Conservation (phyloP, 2,888 invertebrate genomes). For the Siphonodentalium dalli region DNA sequence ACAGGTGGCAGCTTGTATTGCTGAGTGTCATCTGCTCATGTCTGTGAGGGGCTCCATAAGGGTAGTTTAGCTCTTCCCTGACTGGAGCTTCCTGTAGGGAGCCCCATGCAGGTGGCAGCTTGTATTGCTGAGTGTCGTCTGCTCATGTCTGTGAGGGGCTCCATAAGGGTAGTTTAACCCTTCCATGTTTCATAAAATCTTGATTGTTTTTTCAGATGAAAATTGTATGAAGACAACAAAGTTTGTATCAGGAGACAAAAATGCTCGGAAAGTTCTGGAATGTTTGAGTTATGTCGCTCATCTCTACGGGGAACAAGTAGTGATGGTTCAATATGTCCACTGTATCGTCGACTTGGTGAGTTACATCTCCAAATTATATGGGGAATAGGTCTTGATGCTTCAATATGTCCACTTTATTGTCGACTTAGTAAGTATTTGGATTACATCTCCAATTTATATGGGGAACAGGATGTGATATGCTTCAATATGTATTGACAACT, state of each 20-base stretch:
- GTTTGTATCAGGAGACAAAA: slow-evolving; percentile 75
- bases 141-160: background rate
- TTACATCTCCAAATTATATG: background rate
- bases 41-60: too few species aligned
- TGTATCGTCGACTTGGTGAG: slow-evolving; percentile 61
- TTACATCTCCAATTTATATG: too few species aligned
- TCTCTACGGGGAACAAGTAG: slow-evolving; percentile 64
- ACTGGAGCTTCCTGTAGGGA: too few species aligned
- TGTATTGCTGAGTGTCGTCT: too few species aligned
- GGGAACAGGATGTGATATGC: too few species aligned
- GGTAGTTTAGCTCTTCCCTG: too few species aligned
- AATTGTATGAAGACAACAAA: slow-evolving; percentile 39
- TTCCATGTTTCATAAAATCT: background rate
- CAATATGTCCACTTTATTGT: too few species aligned
- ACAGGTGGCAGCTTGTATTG: too few species aligned
- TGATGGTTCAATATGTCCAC: slow-evolving; percentile 62
- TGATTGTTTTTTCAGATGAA: slow-evolving; percentile 24
- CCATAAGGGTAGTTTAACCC: background rate
- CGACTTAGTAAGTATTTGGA: too few species aligned
- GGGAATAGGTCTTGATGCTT: background rate
- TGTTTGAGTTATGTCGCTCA: slow-evolving; percentile 86
- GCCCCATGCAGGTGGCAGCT: too few species aligned
- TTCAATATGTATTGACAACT: too few species aligned
- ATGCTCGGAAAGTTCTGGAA: slow-evolving; percentile 86
- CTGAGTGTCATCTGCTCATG: too few species aligned